Percentiles rank a stretch among this genome's conserved stretches.
Evolutionary conservation across 2,888 invertebrate genomes (phyloP).

Genomic region (Phragmatobia fuliginosa): DNA sequence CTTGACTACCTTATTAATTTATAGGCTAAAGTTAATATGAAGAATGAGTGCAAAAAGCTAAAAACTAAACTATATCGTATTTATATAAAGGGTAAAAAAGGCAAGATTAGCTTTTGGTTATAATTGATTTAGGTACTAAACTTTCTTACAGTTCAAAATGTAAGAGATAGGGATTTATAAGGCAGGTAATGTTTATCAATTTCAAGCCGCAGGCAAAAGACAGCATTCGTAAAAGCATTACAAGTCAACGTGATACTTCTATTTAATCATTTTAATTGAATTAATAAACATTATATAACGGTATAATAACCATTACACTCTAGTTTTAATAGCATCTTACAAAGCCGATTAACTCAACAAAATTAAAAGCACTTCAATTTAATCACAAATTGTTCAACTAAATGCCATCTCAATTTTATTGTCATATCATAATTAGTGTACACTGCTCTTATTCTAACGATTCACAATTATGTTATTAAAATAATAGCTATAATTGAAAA

Average conservation of each 20-base stretch:
- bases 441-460: conserved; percentile 57
- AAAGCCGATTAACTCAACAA: conserved; percentile 16
- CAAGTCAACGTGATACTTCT: neutral
- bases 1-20: too few relatives aligned
- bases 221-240: neutral
- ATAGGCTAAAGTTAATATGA: too few relatives aligned
- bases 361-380: conserved; percentile 24
- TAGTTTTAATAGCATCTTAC: conserved; percentile 16
- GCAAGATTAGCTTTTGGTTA: too few relatives aligned
- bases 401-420: conserved; percentile 54
- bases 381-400: conserved; percentile 18
- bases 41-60: too few relatives aligned
- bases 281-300: conserved; percentile 11
- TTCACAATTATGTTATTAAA: conserved; percentile 61
- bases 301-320: conserved; percentile 12
- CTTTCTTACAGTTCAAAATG: too few relatives aligned
- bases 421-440: conserved; percentile 63
- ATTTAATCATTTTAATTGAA: conserved; percentile 9
- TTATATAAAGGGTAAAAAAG: too few relatives aligned
- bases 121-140: too few relatives aligned
- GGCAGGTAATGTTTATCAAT: too few relatives aligned
- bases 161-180: too few relatives aligned
- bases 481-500: conserved; percentile 63
- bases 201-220: neutral
- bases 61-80: too few relatives aligned